phyloP scores from a whole-genome alignment of 2,888 invertebrate genomes.

The Chesias legatella region DNA sequence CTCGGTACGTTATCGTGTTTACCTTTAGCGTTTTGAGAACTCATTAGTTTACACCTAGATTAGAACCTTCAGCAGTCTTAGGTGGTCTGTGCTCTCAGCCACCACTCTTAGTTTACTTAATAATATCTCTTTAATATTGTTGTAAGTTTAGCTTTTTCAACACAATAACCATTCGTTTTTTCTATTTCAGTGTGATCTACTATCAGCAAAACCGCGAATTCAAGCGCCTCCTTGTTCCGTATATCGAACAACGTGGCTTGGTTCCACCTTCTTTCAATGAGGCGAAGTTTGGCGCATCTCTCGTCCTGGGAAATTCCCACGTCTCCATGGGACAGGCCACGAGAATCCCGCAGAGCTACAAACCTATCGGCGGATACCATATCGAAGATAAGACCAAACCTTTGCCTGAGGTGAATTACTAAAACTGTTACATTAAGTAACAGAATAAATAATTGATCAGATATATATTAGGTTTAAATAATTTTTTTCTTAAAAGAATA shows the following conservation, averaged over 20 bases:
- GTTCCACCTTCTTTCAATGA: constrained; percentile 21
- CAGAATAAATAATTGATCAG: too few relatives aligned
- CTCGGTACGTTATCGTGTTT: too few relatives aligned
- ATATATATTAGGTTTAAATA: too few relatives aligned
- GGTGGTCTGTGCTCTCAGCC: too few relatives aligned
- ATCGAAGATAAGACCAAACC: constrained; percentile 25
- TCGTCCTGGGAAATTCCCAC: constrained; percentile 22
- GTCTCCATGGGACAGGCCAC: constrained; percentile 16
- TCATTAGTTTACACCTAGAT: too few relatives aligned
- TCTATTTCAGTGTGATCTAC: background rate
- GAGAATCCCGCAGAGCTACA: constrained; percentile 23
- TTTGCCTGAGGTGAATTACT: constrained; percentile 29
- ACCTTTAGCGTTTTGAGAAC: too few relatives aligned
- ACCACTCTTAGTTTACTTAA: too few relatives aligned
- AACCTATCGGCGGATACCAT: constrained; percentile 31
- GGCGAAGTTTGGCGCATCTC: constrained; percentile 19
- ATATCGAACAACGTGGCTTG: constrained; percentile 17
- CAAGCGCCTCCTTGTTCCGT: background rate
- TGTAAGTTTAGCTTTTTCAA: too few relatives aligned
- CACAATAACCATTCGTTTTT: background rate
- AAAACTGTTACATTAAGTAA: too few relatives aligned
- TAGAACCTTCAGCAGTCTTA: too few relatives aligned
- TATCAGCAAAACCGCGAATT: background rate
- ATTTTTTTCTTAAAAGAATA: too few relatives aligned
- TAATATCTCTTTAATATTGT: too few relatives aligned